Evolutionary conservation across 2,113 vertebrate species (phyloP), one percentile per base, ranked within the genome.

Genomic region (Phoxinus phoxinus): DNA sequence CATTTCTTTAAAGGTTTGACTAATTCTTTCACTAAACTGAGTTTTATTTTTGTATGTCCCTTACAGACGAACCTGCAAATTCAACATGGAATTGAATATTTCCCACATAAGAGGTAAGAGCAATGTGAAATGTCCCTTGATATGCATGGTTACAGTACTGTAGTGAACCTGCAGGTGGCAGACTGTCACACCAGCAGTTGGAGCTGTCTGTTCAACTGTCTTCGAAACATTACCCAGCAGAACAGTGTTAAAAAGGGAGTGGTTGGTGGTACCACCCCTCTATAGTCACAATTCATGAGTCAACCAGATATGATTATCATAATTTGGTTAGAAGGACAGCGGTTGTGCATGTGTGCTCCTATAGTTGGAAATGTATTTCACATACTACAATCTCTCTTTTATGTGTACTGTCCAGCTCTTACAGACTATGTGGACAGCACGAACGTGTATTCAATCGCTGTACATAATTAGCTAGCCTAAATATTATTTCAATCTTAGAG

Each of bases 131-230:
- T 65, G 3, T 56, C 46, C 30, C 30, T 37, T 58, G 4, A 32
- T 58, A 19, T 74, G 27, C 53, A 56, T 58, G 32, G 32, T 25
- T 76, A 87, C 32, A 87, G 65, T 87, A 65, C 89, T 89, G 86
- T 82, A 73, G 59, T 53, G 85, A 85, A 85, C 92, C 93, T 94
- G 92, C 90, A 93, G 92, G 88, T 92, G 92, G 90, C 91, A 90
- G 90, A 91, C 88, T 91, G 89, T 89, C 88, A 88, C 85, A 83
- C 74, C 73, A 72, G 86, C 85, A 56, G 72, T 83, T 80, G 69
- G 75, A 84, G 83, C 88, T 90, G 37, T 89, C 32, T 48, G 73
- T 85, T 67, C 85, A 48, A 71, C 56, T 56, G 72, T 80, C 51
- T 74, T 69, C 74, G 73, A 73, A 85, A 67, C 86, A 87, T 89